phyloP scores from a whole-genome alignment of 2,797 vertebrate genomes.

The Periparus ater region DNA sequence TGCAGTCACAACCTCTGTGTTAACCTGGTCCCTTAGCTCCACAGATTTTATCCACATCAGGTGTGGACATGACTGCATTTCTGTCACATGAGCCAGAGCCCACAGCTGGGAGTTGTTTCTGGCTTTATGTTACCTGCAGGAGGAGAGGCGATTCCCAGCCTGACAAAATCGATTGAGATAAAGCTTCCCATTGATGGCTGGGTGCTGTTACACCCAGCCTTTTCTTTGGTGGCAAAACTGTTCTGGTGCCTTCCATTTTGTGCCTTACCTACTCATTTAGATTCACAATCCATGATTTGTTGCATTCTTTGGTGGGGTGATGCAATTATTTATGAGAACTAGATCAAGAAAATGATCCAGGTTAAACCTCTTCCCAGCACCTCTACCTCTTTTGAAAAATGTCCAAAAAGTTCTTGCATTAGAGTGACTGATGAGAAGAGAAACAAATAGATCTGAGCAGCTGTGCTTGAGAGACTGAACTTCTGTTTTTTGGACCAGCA shows the following conservation, averaged over 20 bases:
- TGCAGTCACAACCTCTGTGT: accelerated
- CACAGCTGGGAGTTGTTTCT: not conserved
- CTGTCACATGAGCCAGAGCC: not conserved
- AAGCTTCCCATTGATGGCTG: not conserved
- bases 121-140: not conserved
- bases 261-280: not conserved
- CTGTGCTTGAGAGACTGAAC: not conserved
- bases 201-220: not conserved
- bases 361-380: not conserved
- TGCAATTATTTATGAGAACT: not conserved
- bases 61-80: not conserved
- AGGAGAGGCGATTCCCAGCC: not conserved
- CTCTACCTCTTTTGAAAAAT: not conserved
- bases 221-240: slow-evolving; percentile 11
- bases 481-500: not conserved
- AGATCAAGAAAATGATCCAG: not conserved
- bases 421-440: not conserved
- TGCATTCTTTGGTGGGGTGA: not conserved
- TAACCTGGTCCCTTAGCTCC: not conserved
- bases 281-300: not conserved
- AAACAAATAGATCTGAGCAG: not conserved
- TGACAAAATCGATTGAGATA: not conserved
- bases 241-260: slow-evolving; percentile 24
- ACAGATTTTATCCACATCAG: not conserved
- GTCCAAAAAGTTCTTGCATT: not conserved